Percentiles rank a stretch among this genome's conserved stretches.
Evolutionary conservation across 2,113 vertebrate genomes (phyloP).

Genomic region (Platichthys stellatus): DNA sequence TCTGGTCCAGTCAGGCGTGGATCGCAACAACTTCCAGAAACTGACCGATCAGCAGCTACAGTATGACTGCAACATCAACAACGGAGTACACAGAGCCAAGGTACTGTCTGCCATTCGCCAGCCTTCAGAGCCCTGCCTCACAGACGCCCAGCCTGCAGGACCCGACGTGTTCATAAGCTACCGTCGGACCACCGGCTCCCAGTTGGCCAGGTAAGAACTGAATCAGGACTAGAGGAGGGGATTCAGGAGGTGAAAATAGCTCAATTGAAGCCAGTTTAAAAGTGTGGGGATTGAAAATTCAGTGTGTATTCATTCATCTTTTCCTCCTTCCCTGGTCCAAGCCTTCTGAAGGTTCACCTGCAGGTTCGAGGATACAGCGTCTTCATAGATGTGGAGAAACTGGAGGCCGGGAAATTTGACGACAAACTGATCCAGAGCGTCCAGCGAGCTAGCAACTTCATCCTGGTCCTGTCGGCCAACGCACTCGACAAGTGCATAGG

Average conservation of each 20-base stretch:
- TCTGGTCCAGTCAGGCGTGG: conserved; percentile 90
- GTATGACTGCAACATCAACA: conserved; percentile 86
- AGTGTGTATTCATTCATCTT: neutral
- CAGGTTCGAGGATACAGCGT: conserved; percentile 95
- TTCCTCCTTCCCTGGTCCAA: conserved; percentile 49
- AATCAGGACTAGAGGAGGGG: neutral
- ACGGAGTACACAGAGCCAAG: conserved; percentile 90
- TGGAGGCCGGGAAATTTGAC: conserved; percentile 95
- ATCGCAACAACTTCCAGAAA: conserved; percentile 84
- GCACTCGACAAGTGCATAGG: conserved; percentile 95
- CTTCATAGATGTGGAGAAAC: conserved; percentile 98
- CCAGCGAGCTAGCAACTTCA: conserved; percentile 90
- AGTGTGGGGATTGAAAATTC: neutral
- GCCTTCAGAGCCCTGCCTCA: conserved; percentile 80
- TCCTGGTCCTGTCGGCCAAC: conserved; percentile 91
- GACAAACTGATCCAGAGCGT: conserved; percentile 95
- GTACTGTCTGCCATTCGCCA: conserved; percentile 84
- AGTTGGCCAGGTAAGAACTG: conserved; percentile 91
- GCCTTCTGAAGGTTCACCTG: conserved; percentile 96
- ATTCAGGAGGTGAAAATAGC: neutral
- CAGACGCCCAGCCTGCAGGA: conserved; percentile 78
- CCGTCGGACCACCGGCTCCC: conserved; percentile 91
- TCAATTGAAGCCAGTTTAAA: neutral
- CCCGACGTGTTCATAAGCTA: conserved; percentile 99
- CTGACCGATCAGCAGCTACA: conserved; percentile 94